These are phyloP conservation scores for Drosophila rufa DNA, from an alignment of 1,140 invertebrate genomes.

Conservation along the genomic window DNA sequence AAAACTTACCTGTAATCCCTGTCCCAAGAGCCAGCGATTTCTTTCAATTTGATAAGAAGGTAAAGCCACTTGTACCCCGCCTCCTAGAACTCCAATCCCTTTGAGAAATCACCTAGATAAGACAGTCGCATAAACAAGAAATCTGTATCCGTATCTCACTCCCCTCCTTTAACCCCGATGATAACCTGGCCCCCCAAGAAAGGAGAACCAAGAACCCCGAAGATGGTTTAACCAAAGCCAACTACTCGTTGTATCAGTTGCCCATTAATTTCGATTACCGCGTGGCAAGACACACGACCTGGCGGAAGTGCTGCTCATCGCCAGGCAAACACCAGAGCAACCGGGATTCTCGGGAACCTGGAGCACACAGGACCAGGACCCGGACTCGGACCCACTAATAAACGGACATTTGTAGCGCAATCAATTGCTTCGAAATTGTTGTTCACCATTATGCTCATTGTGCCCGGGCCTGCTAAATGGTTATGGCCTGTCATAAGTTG, in stretches of 20 bases:
- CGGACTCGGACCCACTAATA: constrained; percentile 63
- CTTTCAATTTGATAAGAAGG: constrained; percentile 61
- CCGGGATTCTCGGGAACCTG: constrained; percentile 11
- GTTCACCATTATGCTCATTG: constrained; percentile 80
- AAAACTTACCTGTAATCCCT: neutral
- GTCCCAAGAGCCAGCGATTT: constrained; percentile 25
- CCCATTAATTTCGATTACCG: constrained; percentile 83
- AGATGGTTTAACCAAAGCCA: constrained; percentile 36
- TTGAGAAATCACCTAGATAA: constrained; percentile 71
- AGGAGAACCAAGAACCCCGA: neutral
- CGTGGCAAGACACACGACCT: constrained; percentile 80
- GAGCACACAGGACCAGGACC: constrained; percentile 18
- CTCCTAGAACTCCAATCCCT: constrained; percentile 3
- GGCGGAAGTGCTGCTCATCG: constrained; percentile 69
- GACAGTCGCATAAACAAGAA: constrained; percentile 48
- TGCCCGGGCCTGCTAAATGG: constrained; percentile 69
- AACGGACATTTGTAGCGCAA: constrained; percentile 82
- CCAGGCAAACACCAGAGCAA: constrained; percentile 34
- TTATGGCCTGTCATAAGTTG: constrained; percentile 83
- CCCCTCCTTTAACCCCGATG: constrained; percentile 15
- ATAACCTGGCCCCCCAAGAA: constrained; percentile 21
- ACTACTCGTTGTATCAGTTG: constrained; percentile 68
- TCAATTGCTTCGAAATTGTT: constrained; percentile 84
- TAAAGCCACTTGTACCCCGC: neutral
- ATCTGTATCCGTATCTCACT: constrained; percentile 28